Base-by-base conservation (phyloP, 2,113 vertebrate species). In the Leucosticte australis region DNA sequence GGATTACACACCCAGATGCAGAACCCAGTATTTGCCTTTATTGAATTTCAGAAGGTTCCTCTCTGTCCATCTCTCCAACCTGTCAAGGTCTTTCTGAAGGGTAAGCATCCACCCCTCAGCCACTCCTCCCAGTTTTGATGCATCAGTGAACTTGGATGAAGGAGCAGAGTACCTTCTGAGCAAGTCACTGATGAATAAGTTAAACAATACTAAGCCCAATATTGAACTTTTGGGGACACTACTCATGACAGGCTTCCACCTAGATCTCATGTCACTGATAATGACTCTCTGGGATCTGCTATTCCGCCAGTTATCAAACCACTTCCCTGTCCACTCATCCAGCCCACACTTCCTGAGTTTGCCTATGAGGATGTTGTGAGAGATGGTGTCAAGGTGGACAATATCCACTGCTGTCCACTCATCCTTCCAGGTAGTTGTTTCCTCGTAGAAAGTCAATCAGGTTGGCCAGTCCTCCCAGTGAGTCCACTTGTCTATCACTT, bases 331-430 rank as follows among this genome's bases (percentile, higher is more conserved):
- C n/a, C 20, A 15, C 31, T 27, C 27, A 44, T 37, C 31, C 53
- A 68, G 37, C 10, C 22, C 37, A 27, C 22, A 7, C 14, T 10
- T 86, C 37, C 46, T 44, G 63, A 60, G 11, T 44, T 52, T 68
- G 53, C 14, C 53, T 44, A 3, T 9, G 23, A 60, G 55, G 9
- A 33, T 19, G 11, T 15, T 33, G 33, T 33, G 33, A 68, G 46
- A 52, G 33, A 15, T 1, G 1, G 4, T 15, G 9, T 22, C 0
- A 1, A 52, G 22, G 33, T 8, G 52, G 22, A 15, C 18, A 39
- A 18, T 28, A 46, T 4, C 19, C 64, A 16, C 47, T 46, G 33
- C 64, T 33, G 39, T 62, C 39, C 33, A 28, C n/a, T 46, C 47
- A 46, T 9, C 39, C 12, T 4, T 46, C 28, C n/a, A 46, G 19